Evolutionary conservation across 1,140 invertebrate genomes (phyloP).

Genomic region (Coboldia fuscipes): DNA sequence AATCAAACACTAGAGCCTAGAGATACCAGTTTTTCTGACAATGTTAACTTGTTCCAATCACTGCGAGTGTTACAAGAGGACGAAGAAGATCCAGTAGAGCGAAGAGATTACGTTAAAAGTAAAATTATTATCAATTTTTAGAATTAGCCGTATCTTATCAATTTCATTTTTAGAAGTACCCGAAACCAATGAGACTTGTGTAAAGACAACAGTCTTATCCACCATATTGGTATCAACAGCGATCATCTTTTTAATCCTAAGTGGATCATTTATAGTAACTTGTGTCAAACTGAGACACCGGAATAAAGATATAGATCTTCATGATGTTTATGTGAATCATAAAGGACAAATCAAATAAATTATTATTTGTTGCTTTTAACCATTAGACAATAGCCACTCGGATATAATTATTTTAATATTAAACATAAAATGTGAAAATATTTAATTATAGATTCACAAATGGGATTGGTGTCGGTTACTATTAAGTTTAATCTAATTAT

Average conservation of each 20-base stretch:
- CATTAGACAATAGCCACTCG: too few relatives aligned
- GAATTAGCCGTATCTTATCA: constrained; percentile 3
- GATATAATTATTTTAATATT: too few relatives aligned
- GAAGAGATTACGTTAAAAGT: constrained; percentile 4
- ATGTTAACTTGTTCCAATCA: constrained; percentile 73
- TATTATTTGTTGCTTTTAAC: too few relatives aligned
- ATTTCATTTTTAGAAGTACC: constrained; percentile 13
- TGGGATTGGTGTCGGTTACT: too few relatives aligned
- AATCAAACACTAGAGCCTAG: constrained; percentile 13
- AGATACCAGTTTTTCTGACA: constrained; percentile 45
- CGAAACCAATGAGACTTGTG: constrained; percentile 40
- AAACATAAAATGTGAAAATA: too few relatives aligned
- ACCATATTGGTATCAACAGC: constrained; percentile 47
- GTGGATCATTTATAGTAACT: constrained; percentile 42
- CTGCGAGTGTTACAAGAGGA: constrained; percentile 70
- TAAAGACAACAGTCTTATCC: constrained; percentile 52
- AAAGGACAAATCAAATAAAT: constrained; percentile 20
- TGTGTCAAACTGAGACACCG: constrained; percentile 41
- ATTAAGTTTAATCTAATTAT: too few relatives aligned
- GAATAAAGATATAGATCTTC: constrained; percentile 16
- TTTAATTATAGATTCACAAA: too few relatives aligned
- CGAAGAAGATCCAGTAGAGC: constrained; percentile 31
- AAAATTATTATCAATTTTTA: constrained; percentile 4
- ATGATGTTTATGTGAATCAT: constrained; percentile 18
- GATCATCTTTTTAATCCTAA: constrained; percentile 40